Conservation (phyloP, 2,113 vertebrate genomes). For the Lates calcarifer region DNA sequence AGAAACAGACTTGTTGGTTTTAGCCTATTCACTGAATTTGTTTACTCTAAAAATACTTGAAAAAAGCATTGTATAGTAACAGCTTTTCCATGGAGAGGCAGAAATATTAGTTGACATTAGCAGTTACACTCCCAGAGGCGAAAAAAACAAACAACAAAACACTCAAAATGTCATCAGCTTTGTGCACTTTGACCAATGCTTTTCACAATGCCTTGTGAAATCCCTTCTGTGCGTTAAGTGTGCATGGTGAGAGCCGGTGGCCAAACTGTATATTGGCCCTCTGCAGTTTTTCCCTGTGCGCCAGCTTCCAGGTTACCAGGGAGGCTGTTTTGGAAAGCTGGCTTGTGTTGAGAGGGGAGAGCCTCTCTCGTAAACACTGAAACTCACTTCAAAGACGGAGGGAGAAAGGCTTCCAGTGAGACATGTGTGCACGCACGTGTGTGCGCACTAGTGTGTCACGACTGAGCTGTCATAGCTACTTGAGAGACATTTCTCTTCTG, state of each 20-base stretch:
- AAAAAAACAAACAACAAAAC: not conserved
- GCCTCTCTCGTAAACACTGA: slow-evolving; percentile 67
- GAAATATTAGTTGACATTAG: no score
- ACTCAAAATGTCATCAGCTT: slow-evolving; percentile 33
- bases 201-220: slow-evolving; percentile 7
- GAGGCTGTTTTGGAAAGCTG: slow-evolving; percentile 84
- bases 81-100: no score
- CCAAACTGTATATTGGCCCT: slow-evolving; percentile 10
- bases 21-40: not conserved
- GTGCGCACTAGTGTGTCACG: slow-evolving; percentile 32
- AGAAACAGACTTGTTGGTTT: no score
- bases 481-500: slow-evolving; percentile 28
- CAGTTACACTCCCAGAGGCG: not conserved
- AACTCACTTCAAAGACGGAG: slow-evolving; percentile 67
- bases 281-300: slow-evolving; percentile 40
- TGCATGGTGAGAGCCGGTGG: slow-evolving; percentile 12
- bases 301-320: slow-evolving; percentile 75
- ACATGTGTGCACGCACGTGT: slow-evolving; percentile 1
- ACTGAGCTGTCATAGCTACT: slow-evolving; percentile 30
- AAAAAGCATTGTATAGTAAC: no score
- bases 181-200: not conserved
- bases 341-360: slow-evolving; percentile 70
- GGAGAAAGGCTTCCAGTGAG: slow-evolving; percentile 47
- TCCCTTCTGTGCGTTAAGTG: slow-evolving; percentile 13
- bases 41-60: no score